phyloP scores from a whole-genome alignment of 37 sponge, comb jelly and placozoan genomes.

The Eunapius fragilis region DNA sequence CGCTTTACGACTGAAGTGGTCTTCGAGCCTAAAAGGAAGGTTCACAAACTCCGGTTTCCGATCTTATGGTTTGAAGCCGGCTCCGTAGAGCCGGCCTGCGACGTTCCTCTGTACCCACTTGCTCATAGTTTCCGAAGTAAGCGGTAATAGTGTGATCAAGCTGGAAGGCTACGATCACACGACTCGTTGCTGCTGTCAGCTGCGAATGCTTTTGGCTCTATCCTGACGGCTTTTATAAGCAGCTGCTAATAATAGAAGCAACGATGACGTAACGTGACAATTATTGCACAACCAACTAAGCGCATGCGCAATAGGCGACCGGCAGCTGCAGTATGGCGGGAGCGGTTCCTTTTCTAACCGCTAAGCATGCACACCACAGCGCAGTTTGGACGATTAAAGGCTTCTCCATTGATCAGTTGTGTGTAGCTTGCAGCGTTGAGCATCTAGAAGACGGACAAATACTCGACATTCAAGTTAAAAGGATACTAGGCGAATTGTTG shows the following conservation, averaged over 20 bases:
- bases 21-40: slow-evolving; percentile 24
- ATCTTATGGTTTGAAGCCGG: neutral
- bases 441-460: slow-evolving; percentile 35
- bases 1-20: slow-evolving; percentile 42
- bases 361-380: slow-evolving; percentile 65
- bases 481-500: slow-evolving; percentile 51
- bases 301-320: neutral
- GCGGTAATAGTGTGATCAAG: neutral
- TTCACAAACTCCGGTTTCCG: neutral
- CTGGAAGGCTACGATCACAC: neutral
- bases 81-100: neutral
- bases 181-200: neutral
- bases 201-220: neutral
- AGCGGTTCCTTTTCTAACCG: slow-evolving; percentile 37
- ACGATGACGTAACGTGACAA: no score
- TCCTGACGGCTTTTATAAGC: neutral
- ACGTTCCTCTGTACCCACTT: neutral
- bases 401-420: slow-evolving; percentile 54
- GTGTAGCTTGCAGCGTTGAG: slow-evolving; percentile 64
- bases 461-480: slow-evolving; percentile 26
- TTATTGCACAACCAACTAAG: no score
- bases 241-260: neutral
- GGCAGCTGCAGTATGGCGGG: neutral
- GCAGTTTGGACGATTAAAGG: slow-evolving; percentile 61
- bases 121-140: neutral